phyloP scores from a whole-genome alignment of 2,797 vertebrate species.

The Amphiprion clarkii region DNA sequence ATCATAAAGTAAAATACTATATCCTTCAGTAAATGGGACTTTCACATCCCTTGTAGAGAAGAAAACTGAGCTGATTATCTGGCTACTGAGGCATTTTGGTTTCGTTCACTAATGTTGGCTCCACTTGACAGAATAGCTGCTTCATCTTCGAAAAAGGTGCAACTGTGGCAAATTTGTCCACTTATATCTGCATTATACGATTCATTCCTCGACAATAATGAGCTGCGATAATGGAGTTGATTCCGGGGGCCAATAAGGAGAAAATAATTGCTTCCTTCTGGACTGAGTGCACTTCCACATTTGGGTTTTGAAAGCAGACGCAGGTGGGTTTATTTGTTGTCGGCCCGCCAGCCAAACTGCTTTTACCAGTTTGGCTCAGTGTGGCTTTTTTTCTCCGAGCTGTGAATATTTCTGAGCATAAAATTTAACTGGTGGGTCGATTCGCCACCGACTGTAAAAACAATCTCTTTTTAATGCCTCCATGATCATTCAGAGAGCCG shows the following conservation, averaged over 20 bases:
- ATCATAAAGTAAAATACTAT: too few relatives aligned
- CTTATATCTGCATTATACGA: too few relatives aligned
- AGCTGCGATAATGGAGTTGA: background rate
- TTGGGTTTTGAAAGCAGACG: background rate
- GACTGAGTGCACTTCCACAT: background rate
- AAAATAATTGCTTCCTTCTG: too few relatives aligned
- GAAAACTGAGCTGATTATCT: too few relatives aligned
- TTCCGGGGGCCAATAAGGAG: background rate
- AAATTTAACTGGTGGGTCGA: slow-evolving; percentile 23
- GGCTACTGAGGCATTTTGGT: too few relatives aligned
- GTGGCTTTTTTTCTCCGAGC: slow-evolving; percentile 17
- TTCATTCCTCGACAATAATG: too few relatives aligned
- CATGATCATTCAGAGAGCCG: slow-evolving; percentile 10
- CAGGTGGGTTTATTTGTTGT: slow-evolving; percentile 28
- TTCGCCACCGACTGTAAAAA: slow-evolving; percentile 38
- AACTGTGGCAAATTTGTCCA: too few relatives aligned
- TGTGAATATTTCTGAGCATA: slow-evolving; percentile 27
- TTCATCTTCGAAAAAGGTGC: too few relatives aligned
- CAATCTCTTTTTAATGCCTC: slow-evolving; percentile 35
- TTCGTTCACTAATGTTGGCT: too few relatives aligned
- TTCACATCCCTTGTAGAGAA: too few relatives aligned
- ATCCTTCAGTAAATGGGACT: too few relatives aligned
- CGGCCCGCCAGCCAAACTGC: slow-evolving; percentile 3
- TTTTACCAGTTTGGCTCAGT: slow-evolving; percentile 21
- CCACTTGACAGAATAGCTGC: too few relatives aligned